Evolutionary conservation across 2,888 invertebrate genomes (phyloP), one percentile per base, ranked within the genome.

Genomic region (Orthonychiurus folsomi): DNA sequence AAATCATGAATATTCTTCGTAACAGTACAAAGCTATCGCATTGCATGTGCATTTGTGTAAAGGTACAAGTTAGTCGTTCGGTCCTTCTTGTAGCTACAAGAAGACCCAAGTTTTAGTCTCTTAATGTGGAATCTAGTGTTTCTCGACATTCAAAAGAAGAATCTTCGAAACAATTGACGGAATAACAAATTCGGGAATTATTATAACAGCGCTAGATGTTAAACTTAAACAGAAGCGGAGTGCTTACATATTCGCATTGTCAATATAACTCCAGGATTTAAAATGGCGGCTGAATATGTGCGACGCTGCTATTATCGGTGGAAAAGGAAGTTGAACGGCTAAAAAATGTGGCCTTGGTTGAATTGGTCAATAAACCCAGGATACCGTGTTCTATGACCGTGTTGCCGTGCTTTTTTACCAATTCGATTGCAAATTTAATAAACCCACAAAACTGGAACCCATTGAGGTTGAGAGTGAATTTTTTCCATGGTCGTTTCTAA

Each of bases 361-460:
- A n/a, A 18, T 37, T 21, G 47, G n/a, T 57, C 52, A 63, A 27
- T 60, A 63, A 37, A 63, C 60, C 60, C 61, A 63, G n/a, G 57
- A 48, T 48, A 48, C 48, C n/a, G n/a, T n/a, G n/a, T n/a, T n/a
- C n/a, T n/a, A n/a, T n/a, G n/a, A n/a, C n/a, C n/a, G n/a, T n/a
- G n/a, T n/a, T n/a, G n/a, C n/a, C n/a, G n/a, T n/a, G n/a, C 48
- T 48, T 48, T 12, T 48, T 48, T 48, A n/a, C 48, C 48, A n/a
- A n/a, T n/a, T 48, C 15, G 12, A n/a, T 48, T 48, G 12, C n/a
- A 48, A 15, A 15, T 15, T n/a, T 87, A 93, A 84, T 93, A 93
- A 77, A 96, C 93, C 96, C 96, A 96, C 53, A 91, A 90, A 9
- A 96, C 95, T 2, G 96, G 96, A 69, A 96, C 92, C 95, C 95